Conservation (phyloP, 1,140 invertebrate species). For the Triops cancriformis region DNA sequence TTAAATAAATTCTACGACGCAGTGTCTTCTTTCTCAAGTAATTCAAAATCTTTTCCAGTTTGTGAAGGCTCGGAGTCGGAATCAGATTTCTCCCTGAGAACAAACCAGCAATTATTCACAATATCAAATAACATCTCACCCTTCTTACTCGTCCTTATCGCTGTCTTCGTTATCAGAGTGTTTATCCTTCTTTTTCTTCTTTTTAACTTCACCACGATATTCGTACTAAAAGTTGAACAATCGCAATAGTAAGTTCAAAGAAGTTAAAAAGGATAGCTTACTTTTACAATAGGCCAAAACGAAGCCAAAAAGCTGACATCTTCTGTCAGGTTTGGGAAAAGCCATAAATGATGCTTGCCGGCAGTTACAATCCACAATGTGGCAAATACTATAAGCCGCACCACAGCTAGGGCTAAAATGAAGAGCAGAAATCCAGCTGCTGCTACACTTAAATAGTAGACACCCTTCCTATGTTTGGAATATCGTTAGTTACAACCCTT, state of each 20-base stretch:
- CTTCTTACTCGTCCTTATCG: conserved; percentile 29
- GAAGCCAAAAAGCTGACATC: conserved; percentile 98
- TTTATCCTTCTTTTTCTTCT: conserved; percentile 70
- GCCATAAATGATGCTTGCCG: conserved; percentile 89
- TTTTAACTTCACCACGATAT: conserved; percentile 54
- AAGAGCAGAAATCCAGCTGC: conserved; percentile 89
- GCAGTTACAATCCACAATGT: conserved; percentile 80
- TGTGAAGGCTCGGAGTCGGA: conserved; percentile 59
- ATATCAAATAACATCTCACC: conserved; percentile 42
- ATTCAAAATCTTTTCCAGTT: conserved; percentile 70
- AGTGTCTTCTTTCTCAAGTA: conserved; percentile 54
- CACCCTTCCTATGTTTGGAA: conserved; percentile 58
- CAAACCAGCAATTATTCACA: neutral
- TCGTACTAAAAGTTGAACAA: conserved; percentile 53
- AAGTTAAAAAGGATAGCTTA: conserved; percentile 38
- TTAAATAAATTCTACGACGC: neutral
- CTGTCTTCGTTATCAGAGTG: conserved; percentile 31
- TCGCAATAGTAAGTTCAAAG: neutral
- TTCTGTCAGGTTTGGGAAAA: conserved; percentile 95
- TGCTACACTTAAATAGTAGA: conserved; percentile 92
- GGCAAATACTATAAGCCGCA: conserved; percentile 85
- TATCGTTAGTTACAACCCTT: neutral
- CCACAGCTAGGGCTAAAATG: conserved; percentile 78
- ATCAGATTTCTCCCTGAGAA: conserved; percentile 47
- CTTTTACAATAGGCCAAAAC: conserved; percentile 94